Conservation (phyloP, 1,140 invertebrate species). For the Mycetomoellerius zeteki region DNA sequence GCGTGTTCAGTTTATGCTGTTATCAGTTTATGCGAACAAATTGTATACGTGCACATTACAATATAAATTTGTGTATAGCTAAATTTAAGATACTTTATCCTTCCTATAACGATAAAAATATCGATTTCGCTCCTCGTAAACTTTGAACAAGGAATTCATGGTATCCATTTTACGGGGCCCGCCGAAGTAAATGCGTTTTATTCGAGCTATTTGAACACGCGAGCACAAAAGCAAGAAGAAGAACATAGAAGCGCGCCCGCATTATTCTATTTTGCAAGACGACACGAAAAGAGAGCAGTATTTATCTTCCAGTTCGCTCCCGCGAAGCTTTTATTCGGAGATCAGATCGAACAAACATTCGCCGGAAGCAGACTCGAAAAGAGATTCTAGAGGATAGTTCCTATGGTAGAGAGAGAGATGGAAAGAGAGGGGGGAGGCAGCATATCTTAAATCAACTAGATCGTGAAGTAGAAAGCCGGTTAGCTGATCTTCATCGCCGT, state of each 20-base stretch:
- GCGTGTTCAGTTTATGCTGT: no score
- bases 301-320: conserved; percentile 57
- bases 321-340: conserved; percentile 59
- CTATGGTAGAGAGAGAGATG: neutral
- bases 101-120: conserved; percentile 22
- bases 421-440: no score
- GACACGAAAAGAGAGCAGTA: conserved; percentile 58
- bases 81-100: neutral
- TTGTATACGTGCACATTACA: neutral
- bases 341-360: conserved; percentile 64
- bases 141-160: neutral
- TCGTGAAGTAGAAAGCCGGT: conserved; percentile 49
- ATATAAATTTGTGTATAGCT: neutral
- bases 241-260: conserved; percentile 23
- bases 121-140: conserved; percentile 26
- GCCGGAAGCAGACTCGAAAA: conserved; percentile 37
- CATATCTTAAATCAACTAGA: conserved; percentile 59
- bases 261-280: conserved; percentile 62
- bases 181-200: conserved; percentile 56
- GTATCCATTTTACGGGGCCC: conserved; percentile 40
- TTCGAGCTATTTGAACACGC: conserved; percentile 47
- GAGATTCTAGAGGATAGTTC: conserved; percentile 42
- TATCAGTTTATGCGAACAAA: neutral
- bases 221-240: conserved; percentile 13
- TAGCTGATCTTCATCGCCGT: conserved; percentile 54